These are phyloP conservation scores for Macroglossus sobrinus DNA, from an alignment of 2,113 vertebrate genomes.

Conservation along the genomic window DNA sequence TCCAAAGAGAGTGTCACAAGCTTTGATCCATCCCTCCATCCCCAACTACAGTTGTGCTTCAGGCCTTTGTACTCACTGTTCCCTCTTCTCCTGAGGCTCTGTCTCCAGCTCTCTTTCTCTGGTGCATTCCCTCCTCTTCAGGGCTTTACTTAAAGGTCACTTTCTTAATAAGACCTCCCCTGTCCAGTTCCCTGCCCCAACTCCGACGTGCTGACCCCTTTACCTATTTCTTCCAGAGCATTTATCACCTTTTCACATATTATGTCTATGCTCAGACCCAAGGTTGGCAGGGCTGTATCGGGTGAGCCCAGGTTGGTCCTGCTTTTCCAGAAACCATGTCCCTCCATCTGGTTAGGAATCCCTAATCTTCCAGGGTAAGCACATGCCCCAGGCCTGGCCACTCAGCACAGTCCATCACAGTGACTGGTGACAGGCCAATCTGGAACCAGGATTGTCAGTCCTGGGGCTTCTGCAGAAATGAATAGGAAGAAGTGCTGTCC, in stretches of 20 bases:
- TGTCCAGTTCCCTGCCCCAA: not conserved
- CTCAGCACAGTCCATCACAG: not conserved
- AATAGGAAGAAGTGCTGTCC: not conserved
- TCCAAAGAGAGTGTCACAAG: rapidly evolving
- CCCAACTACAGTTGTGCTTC: not conserved
- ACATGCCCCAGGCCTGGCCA: not conserved
- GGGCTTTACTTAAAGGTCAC: not conserved
- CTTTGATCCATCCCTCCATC: not conserved
- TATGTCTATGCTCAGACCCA: not conserved
- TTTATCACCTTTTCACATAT: not conserved
- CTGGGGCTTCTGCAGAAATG: not conserved
- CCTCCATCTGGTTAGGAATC: not conserved
- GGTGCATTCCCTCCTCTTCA: not conserved
- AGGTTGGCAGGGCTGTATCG: too few relatives aligned
- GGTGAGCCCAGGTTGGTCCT: not conserved
- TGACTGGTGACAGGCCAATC: not conserved
- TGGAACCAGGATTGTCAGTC: not conserved
- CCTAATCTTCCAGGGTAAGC: not conserved
- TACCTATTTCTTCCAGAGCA: not conserved
- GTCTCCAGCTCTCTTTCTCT: not conserved
- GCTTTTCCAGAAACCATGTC: not conserved
- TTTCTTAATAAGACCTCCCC: not conserved
- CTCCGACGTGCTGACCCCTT: conserved; percentile 27
- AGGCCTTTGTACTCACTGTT: not conserved
- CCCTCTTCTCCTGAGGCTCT: not conserved